Evolutionary conservation across 2,113 vertebrate species (phyloP).

Genomic region (Cynopterus brachyotis): DNA sequence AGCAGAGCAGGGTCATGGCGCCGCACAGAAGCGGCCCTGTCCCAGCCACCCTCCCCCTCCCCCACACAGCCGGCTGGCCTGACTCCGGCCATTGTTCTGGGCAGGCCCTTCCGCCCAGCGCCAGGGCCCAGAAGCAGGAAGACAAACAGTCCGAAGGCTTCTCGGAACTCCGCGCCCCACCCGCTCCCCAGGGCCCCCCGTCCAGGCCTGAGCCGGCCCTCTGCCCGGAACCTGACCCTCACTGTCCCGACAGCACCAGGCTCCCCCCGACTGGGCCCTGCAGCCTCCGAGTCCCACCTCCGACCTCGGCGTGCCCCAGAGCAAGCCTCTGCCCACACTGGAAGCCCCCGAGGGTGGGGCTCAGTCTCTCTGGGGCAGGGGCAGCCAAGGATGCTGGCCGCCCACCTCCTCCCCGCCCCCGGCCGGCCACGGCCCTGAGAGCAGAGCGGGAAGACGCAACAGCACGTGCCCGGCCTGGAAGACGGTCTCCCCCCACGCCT

Average conservation of each 20-base stretch:
- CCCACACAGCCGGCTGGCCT: neutral
- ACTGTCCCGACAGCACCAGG: accelerated
- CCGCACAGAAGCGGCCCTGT: neutral
- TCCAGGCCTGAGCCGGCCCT: neutral
- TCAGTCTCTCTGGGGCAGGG: neutral
- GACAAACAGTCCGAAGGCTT: slow-evolving; percentile 10
- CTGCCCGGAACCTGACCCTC: neutral
- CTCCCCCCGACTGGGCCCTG: accelerated
- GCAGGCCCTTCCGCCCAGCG: neutral
- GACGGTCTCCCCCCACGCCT: accelerated
- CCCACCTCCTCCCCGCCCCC: neutral
- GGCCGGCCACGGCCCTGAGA: neutral
- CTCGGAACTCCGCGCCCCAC: neutral
- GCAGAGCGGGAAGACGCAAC: accelerated
- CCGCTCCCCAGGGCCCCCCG: neutral
- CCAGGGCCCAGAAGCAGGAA: slow-evolving; percentile 50
- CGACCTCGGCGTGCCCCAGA: neutral
- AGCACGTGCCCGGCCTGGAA: accelerated
- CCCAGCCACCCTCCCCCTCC: neutral
- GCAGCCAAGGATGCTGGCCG: neutral
- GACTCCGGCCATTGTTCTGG: slow-evolving; percentile 49
- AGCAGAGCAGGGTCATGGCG: neutral
- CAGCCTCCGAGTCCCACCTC: neutral
- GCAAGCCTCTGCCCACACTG: neutral
- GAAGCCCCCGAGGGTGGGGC: neutral